Base-by-base conservation (phyloP, 2,113 vertebrate genomes). In the Chionis minor region DNA sequence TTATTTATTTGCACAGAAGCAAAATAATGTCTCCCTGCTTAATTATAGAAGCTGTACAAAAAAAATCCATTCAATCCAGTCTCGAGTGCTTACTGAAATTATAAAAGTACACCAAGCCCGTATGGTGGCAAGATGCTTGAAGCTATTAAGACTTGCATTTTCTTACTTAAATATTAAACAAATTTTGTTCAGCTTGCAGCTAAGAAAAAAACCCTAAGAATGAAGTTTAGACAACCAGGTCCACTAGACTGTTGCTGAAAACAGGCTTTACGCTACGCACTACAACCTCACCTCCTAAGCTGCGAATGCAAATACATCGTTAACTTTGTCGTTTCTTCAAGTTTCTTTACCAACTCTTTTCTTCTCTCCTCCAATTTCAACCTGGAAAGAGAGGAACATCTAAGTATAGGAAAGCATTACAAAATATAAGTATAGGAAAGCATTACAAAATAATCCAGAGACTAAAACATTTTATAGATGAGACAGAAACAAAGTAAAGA, bases 281-380 rank as follows among this genome's bases (percentile, higher is more conserved):
- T 32, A 40, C 3, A 22, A 18, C 33, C 94, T 96, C 72, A 98
- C 98, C 98, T 99, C 95, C 98, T 98, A 85, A 99, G 98, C 1
- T 99, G 98, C 9, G 98, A 98, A 97, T 99, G 98, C 95, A 99
- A 96, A 14, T 96, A 98, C n/a, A 98, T 98, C 47, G 98, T 98
- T 96, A 98, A 92, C 58, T 98, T 98, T 6, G 98, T 99, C 5
- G 98, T 98, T 97, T 99, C 98, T 97, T 98, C 98, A 94, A 99
- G 98, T 93, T 98, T 98, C 84, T 98, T 98, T 38, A 99, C 94
- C 81, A 99, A 91, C 66, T 98, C 97, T 95, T 98, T 98, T 77
- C 98, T 98, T 94, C 97, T 98, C 55, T 99, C 98, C 88, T 99
- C 98, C 94, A 98, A 89, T 91, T 98, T 98, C 92, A 99, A 94